Percentiles rank a stretch among this genome's conserved stretches.
Evolutionary conservation across 1,140 invertebrate genomes (phyloP).

Genomic region (Portunus trituberculatus): DNA sequence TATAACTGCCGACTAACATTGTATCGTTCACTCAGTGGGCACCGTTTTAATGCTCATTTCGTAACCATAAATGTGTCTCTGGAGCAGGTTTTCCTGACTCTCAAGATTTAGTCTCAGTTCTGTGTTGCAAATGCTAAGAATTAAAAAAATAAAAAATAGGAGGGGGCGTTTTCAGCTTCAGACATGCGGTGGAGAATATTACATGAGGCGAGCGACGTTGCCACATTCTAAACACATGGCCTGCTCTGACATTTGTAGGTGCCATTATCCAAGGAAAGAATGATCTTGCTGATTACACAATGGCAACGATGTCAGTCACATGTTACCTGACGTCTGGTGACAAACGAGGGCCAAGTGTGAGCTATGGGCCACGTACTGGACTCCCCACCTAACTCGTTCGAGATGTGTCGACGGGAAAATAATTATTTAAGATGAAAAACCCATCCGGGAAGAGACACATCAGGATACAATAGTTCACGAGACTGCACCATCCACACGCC

Average conservation of each 20-base stretch:
- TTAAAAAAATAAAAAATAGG: background rate
- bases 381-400: background rate
- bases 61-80: background rate
- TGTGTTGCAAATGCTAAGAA: background rate
- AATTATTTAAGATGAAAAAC: conserved; percentile 16
- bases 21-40: background rate
- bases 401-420: conserved; percentile 4
- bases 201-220: conserved; percentile 69
- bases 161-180: conserved; percentile 34
- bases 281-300: conserved; percentile 60
- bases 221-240: conserved; percentile 69
- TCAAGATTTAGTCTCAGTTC: background rate
- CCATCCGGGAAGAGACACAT: conserved; percentile 18
- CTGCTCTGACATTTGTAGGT: conserved; percentile 51
- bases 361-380: background rate
- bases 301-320: background rate
- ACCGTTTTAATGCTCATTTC: conserved; percentile 21
- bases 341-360: background rate
- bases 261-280: conserved; percentile 29
- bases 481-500: background rate
- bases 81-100: background rate
- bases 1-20: conserved; percentile 61
- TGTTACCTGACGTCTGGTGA: background rate
- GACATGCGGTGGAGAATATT: conserved; percentile 70
- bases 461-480: conserved; percentile 7